Evolutionary conservation across 1,140 invertebrate species (phyloP).

Genomic region (Macrosteles quadrilineatus): DNA sequence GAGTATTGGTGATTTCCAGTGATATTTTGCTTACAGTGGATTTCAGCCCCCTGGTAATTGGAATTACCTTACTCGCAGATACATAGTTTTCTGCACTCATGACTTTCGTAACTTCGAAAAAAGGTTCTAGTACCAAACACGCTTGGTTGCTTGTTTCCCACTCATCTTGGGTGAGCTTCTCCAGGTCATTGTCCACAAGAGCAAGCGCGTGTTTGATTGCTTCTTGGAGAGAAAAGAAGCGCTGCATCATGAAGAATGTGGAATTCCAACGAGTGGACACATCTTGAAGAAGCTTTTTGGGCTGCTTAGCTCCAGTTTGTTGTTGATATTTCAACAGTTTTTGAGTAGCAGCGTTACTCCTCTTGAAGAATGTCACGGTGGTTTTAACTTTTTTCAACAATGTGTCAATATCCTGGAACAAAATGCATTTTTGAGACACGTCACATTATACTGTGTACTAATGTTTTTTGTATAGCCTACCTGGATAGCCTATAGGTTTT

Average conservation of each 20-base stretch:
- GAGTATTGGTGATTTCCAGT: too few species aligned
- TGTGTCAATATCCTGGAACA: not conserved
- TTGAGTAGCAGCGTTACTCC: slow-evolving; percentile 8
- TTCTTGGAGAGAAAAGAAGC: slow-evolving; percentile 46
- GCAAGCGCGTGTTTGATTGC: slow-evolving; percentile 42
- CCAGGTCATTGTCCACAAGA: slow-evolving; percentile 23
- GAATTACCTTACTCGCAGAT: slow-evolving; percentile 48
- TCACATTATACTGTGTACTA: too few species aligned
- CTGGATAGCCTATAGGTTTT: too few species aligned
- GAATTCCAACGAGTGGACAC: slow-evolving; percentile 47
- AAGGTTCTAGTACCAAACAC: slow-evolving; percentile 47
- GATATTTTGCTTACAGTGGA: too few species aligned
- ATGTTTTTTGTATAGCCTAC: too few species aligned
- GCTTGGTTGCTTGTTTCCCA: slow-evolving; percentile 43
- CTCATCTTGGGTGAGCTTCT: slow-evolving; percentile 10
- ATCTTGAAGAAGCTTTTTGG: slow-evolving; percentile 44
- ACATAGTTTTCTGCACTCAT: slow-evolving; percentile 51
- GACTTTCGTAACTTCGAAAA: too few species aligned
- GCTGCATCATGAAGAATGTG: slow-evolving; percentile 47
- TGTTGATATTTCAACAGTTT: slow-evolving; percentile 11
- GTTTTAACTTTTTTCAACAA: not conserved
- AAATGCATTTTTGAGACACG: not conserved
- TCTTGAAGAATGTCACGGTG: slow-evolving; percentile 3
- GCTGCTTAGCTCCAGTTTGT: slow-evolving; percentile 5
- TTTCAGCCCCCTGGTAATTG: too few species aligned